Evolutionary conservation across 2,888 invertebrate species (phyloP).

Genomic region (Onchidella celtica): DNA sequence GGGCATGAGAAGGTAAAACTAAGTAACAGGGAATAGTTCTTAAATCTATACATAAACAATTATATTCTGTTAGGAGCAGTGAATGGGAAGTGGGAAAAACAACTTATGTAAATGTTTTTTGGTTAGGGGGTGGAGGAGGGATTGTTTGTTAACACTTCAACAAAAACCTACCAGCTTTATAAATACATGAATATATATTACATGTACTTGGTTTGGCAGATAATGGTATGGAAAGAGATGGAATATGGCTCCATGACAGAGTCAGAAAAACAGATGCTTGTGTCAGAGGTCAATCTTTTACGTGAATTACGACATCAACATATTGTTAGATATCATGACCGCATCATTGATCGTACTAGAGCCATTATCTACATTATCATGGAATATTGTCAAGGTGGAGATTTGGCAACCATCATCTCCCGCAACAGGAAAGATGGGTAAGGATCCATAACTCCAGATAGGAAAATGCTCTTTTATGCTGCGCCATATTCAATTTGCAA

Average conservation of each 20-base stretch:
- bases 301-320: slow-evolving; percentile 83
- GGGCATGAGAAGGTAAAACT: too few relatives aligned
- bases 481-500: not conserved
- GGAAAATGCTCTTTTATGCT: not conserved
- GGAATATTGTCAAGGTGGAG: slow-evolving; percentile 85
- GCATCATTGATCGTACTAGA: slow-evolving; percentile 83
- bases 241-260: slow-evolving; percentile 83
- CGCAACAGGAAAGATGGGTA: slow-evolving; percentile 80
- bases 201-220: too few relatives aligned
- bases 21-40: too few relatives aligned
- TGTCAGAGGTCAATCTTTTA: slow-evolving; percentile 83
- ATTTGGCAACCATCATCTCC: slow-evolving; percentile 83
- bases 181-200: too few relatives aligned
- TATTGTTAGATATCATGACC: slow-evolving; percentile 83
- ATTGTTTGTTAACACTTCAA: too few relatives aligned
- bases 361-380: slow-evolving; percentile 84
- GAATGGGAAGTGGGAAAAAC: too few relatives aligned
- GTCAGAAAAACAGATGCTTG: slow-evolving; percentile 82
- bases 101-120: too few relatives aligned
- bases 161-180: too few relatives aligned
- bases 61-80: too few relatives aligned
- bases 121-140: too few relatives aligned
- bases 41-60: too few relatives aligned
- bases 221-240: slow-evolving; percentile 85
- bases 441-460: too few relatives aligned